Conservation (phyloP, 2,797 vertebrate species). For the Spinus olivaceus region DNA sequence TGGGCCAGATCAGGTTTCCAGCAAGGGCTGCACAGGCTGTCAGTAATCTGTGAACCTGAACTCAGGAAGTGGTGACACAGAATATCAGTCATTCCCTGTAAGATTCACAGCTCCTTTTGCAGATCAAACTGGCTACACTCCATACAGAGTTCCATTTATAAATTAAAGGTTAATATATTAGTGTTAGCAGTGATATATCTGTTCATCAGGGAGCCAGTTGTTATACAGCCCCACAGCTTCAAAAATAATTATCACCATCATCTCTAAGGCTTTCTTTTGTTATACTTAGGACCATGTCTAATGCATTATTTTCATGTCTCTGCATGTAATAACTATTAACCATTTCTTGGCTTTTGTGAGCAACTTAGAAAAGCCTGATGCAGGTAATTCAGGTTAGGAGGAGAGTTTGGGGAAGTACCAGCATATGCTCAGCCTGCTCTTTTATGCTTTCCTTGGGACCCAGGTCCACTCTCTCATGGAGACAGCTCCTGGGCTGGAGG, state of each 20-base stretch:
- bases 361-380: background rate
- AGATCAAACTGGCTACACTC: slow-evolving; percentile 30
- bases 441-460: background rate
- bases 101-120: slow-evolving; percentile 24
- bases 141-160: slow-evolving; percentile 13
- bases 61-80: background rate
- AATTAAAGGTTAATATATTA: slow-evolving; percentile 46
- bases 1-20: background rate
- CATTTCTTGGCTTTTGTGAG: background rate
- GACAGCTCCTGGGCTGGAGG: background rate
- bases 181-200: slow-evolving; percentile 15
- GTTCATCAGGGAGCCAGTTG: background rate
- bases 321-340: background rate
- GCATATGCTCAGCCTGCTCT: background rate
- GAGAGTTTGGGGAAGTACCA: background rate
- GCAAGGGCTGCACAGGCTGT: background rate
- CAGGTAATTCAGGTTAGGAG: background rate
- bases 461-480: background rate
- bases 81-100: background rate
- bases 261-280: background rate
- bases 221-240: background rate
- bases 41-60: slow-evolving; percentile 13
- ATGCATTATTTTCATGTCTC: background rate
- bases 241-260: slow-evolving; percentile 12
- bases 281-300: background rate